Percentiles rank a stretch among this genome's conserved stretches.
phyloP scores from a whole-genome alignment of 2,113 vertebrate species.

The Larimichthys crocea region DNA sequence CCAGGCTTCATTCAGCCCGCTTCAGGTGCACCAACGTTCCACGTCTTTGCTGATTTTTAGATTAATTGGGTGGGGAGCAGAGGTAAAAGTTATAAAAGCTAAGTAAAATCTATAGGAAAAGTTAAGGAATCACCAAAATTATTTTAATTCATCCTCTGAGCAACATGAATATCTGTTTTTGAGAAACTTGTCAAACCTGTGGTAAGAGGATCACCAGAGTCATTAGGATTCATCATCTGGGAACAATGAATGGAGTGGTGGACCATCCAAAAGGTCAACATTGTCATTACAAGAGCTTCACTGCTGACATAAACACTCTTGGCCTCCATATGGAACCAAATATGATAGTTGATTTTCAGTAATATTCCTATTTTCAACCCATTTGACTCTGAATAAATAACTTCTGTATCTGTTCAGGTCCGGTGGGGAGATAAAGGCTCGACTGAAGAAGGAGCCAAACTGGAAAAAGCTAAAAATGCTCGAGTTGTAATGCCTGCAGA shows the following conservation, averaged over 20 bases:
- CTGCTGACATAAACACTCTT: neutral
- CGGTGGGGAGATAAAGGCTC: conserved; percentile 98
- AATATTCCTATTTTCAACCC: neutral
- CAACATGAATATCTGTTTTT: neutral
- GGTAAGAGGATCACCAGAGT: too few species aligned
- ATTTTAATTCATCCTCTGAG: neutral
- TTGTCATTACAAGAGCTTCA: neutral
- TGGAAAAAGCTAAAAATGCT: conserved; percentile 97
- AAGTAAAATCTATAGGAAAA: neutral
- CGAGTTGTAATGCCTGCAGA: conserved; percentile 92
- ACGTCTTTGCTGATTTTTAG: too few species aligned
- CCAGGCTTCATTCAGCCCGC: too few species aligned
- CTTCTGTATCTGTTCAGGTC: conserved; percentile 83
- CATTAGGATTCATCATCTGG: too few species aligned
- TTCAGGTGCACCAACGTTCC: too few species aligned
- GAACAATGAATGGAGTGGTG: neutral
- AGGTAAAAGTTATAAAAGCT: too few species aligned
- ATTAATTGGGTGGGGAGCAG: too few species aligned
- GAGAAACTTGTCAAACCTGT: too few species aligned
- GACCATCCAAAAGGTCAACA: neutral
- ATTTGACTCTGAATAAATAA: neutral
- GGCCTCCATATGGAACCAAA: neutral
- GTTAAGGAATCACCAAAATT: neutral
- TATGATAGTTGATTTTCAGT: neutral
- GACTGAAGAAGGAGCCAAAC: conserved; percentile 96